These are phyloP conservation scores for Neoitamus cyanurus DNA, from an alignment of 2,888 invertebrate genomes.

Conservation along the genomic window DNA sequence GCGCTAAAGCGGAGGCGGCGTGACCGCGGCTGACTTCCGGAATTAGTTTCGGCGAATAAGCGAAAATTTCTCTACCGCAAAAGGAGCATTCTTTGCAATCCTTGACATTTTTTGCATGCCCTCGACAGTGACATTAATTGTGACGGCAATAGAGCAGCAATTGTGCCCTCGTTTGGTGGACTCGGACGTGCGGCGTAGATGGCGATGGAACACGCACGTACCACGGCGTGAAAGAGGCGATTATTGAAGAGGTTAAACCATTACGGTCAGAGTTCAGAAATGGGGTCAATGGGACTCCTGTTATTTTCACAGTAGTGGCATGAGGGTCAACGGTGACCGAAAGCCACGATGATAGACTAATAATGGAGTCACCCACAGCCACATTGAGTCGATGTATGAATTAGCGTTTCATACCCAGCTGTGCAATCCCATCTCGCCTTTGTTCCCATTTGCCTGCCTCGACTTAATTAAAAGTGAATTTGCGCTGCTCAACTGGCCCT, in stretches of 20 bases:
- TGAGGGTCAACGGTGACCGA: neutral
- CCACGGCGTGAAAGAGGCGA: neutral
- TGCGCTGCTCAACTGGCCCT: neutral
- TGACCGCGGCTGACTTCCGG: neutral
- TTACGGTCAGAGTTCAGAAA: neutral
- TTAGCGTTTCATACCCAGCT: neutral
- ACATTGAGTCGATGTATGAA: neutral
- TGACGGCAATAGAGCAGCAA: neutral
- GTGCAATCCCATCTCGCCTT: neutral
- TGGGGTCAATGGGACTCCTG: neutral
- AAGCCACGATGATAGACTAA: neutral
- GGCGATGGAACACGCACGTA: neutral
- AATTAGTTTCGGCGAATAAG: neutral
- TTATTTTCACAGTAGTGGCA: neutral
- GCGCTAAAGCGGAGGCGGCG: neutral
- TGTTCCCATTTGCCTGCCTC: neutral
- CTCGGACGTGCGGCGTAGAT: neutral
- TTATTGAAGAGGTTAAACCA: neutral
- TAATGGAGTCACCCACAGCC: neutral
- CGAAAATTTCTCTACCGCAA: neutral
- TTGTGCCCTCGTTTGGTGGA: neutral
- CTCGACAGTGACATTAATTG: slow-evolving; percentile 14
- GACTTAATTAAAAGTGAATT: neutral
- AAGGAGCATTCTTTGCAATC: neutral
- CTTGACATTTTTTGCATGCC: slow-evolving; percentile 8